Percentiles rank a stretch among this genome's conserved stretches.
Conservation (phyloP, 2,888 invertebrate genomes). For the Drosophila sordidula region DNA sequence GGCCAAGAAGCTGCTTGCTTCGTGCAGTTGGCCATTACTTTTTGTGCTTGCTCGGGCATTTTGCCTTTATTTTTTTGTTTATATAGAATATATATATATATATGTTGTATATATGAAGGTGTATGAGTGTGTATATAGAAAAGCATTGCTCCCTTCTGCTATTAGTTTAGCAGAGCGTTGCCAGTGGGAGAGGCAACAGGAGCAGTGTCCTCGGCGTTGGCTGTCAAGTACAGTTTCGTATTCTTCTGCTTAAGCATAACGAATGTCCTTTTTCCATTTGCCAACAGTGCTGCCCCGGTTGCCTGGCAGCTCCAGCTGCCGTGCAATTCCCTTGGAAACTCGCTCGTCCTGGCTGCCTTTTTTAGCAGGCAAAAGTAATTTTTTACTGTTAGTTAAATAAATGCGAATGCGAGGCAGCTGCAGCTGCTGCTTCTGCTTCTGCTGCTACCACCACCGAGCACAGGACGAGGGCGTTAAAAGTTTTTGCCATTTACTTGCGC, state of each 20-base stretch:
- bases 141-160: slow-evolving; percentile 59
- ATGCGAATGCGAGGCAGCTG: slow-evolving; percentile 62
- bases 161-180: slow-evolving; percentile 64
- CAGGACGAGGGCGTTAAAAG: slow-evolving; percentile 74
- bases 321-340: slow-evolving; percentile 65
- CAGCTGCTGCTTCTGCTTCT: slow-evolving; percentile 44
- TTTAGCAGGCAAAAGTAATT: slow-evolving; percentile 71
- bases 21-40: slow-evolving; percentile 73
- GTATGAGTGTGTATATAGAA: slow-evolving; percentile 34
- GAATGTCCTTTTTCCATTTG: slow-evolving; percentile 78
- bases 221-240: slow-evolving; percentile 81
- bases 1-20: slow-evolving; percentile 62
- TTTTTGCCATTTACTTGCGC: slow-evolving; percentile 68
- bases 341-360: slow-evolving; percentile 23
- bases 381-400: slow-evolving; percentile 81
- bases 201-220: slow-evolving; percentile 42
- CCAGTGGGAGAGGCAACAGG: slow-evolving; percentile 18
- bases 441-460: slow-evolving; percentile 18
- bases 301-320: slow-evolving; percentile 31
- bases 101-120: slow-evolving; percentile 2
- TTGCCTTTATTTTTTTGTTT: slow-evolving; percentile 55
- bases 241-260: slow-evolving; percentile 83
- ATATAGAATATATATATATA: slow-evolving; percentile 21
- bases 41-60: slow-evolving; percentile 60
- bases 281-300: slow-evolving; percentile 29